Evolutionary conservation across 2,888 invertebrate genomes (phyloP).

Genomic region (Diaprepes abbreviatus): DNA sequence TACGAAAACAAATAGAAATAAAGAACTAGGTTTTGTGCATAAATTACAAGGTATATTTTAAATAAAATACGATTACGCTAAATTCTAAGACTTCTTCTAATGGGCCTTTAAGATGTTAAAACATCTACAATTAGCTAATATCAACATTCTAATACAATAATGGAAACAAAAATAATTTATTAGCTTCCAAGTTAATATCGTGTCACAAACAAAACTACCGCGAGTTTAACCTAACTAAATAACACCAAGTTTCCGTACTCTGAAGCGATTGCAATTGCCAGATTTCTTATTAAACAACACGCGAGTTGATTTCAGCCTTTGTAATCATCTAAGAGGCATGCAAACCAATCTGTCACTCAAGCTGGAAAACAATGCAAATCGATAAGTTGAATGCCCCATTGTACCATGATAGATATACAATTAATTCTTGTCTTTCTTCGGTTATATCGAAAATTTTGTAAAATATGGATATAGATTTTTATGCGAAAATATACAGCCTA

Average conservation of each 20-base stretch:
- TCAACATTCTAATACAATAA: too few relatives aligned
- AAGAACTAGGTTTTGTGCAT: too few relatives aligned
- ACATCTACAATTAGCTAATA: too few relatives aligned
- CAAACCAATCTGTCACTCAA: conserved; percentile 20
- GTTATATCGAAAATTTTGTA: too few relatives aligned
- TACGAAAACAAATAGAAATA: too few relatives aligned
- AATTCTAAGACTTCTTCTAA: too few relatives aligned
- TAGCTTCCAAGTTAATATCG: conserved; percentile 29
- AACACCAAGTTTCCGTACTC: conserved; percentile 7
- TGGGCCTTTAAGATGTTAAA: too few relatives aligned
- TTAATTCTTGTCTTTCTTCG: too few relatives aligned
- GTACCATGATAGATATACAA: not conserved
- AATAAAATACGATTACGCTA: too few relatives aligned
- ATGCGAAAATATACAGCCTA: too few relatives aligned
- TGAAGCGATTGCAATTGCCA: conserved; percentile 15
- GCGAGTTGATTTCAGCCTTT: conserved; percentile 13
- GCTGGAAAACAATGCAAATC: not conserved
- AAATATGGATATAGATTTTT: too few relatives aligned
- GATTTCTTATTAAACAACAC: conserved; percentile 20
- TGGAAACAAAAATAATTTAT: conserved; percentile 26
- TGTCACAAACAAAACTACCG: conserved; percentile 3
- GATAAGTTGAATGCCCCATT: conserved; percentile 10
- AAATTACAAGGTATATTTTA: too few relatives aligned
- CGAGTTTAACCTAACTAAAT: conserved; percentile 17
- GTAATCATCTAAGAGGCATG: conserved; percentile 15